A percentile compares a stretch with the other conserved stretches of the same genome.
These are phyloP conservation scores for Tetramorium bicarinatum DNA, from an alignment of 2,888 invertebrate species.

Conservation along the genomic window DNA sequence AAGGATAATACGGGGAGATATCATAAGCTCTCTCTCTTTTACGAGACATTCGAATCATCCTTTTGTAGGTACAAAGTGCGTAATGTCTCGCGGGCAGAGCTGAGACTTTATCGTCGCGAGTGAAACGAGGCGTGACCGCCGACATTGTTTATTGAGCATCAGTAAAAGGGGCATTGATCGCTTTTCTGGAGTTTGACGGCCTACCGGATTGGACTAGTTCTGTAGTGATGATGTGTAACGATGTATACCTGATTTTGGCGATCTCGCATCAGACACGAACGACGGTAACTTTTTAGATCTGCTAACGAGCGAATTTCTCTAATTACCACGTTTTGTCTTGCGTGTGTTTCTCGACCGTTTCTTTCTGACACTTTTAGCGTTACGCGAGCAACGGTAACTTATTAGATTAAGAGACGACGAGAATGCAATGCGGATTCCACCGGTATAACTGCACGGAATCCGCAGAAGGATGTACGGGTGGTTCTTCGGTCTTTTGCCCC, in stretches of 20 bases:
- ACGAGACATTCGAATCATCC: slow-evolving; percentile 25
- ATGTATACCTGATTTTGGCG: background rate
- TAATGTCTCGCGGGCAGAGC: background rate
- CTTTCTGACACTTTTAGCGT: slow-evolving; percentile 19
- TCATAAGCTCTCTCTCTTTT: slow-evolving; percentile 27
- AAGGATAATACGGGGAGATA: slow-evolving; percentile 61
- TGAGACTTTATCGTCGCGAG: slow-evolving; percentile 10
- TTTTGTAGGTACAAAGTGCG: slow-evolving; percentile 47
- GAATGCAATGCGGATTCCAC: slow-evolving; percentile 24
- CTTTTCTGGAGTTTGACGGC: slow-evolving; percentile 36
- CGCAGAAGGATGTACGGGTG: slow-evolving; percentile 47
- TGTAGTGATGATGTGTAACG: background rate
- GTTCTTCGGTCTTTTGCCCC: slow-evolving; percentile 57
- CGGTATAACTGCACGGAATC: slow-evolving; percentile 40
- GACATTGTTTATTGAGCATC: slow-evolving; percentile 6
- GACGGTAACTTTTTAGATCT: background rate
- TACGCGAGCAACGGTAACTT: slow-evolving; percentile 51
- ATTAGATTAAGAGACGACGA: slow-evolving; percentile 63
- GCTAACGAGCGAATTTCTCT: background rate
- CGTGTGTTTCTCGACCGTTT: slow-evolving; percentile 11
- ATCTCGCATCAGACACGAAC: background rate
- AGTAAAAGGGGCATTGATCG: slow-evolving; percentile 4
- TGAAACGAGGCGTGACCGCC: background rate
- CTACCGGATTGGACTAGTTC: slow-evolving; percentile 23
- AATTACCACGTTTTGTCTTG: background rate